Base-by-base conservation (phyloP, 2,797 vertebrate genomes). In the Myotis findleyi region DNA sequence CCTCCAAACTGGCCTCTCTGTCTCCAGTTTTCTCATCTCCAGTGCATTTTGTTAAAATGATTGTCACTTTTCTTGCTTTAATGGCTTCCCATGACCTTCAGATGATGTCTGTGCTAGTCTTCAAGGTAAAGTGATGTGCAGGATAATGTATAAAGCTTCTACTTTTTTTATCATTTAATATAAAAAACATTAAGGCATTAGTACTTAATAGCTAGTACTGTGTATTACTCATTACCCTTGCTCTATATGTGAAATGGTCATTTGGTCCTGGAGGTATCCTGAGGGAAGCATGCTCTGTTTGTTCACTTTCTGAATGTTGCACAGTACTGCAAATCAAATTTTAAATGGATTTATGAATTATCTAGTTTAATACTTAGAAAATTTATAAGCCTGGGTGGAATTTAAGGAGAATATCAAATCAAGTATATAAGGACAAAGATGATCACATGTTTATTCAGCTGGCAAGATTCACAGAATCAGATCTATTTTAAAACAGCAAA, bases 51-150 rank as follows among this genome's bases (percentile, higher is more conserved):
- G 14, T 75, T 69, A 69, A 91, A 91, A 68, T 68, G 21, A 59
- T 68, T 71, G 33, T 44, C 44, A 68, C 49, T 91, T 84, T 84
- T 51, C 17, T 44, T 73, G 38, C 33, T 73, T 73, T 79, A 80
- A 36, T 88, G 72, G 18, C 66, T 88, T 94, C 49, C 49, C 30
- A 0, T 94, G 68, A 83, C 33, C 57, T 91, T 91, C 93, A 84
- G 79, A 30, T 73, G 30, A 59, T 72, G 0, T 47, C 55, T 93
- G 20, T 83, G 44, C 7, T 57, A 36, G 53, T 87, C n/a, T 87
- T 59, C 47, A 87, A 57, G 53, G 47, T 20, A 14, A 16, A 17
- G 7, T 77, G 16, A 36, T 79, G 1, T 6, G 17, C 17, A 77
- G 69, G 47, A 89, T 82, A 47, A 82, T 30, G 4, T 49, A 30